These are phyloP conservation scores for Lipophrys pholis DNA, from an alignment of 2,113 vertebrate genomes.

Conservation along the genomic window DNA sequence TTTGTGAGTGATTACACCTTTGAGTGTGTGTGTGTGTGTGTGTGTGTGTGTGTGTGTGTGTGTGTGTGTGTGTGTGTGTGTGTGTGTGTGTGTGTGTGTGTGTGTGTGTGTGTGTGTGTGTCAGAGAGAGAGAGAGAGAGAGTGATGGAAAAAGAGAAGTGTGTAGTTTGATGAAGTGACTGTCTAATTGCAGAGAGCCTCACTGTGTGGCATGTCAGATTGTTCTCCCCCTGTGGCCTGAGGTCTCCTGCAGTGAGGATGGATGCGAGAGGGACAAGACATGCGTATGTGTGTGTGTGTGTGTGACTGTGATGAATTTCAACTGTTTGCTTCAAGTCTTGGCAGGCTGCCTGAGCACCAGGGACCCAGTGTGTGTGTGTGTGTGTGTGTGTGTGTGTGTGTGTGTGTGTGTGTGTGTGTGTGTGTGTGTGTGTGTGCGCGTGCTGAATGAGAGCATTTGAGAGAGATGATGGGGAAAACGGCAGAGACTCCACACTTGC, in stretches of 20 bases:
- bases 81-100: conserved; percentile 56
- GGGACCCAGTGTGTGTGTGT: conserved; percentile 26
- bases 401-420: conserved; percentile 3
- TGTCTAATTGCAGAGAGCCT: conserved; percentile 75
- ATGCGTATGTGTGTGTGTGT: conserved; percentile 19
- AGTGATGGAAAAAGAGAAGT: conserved; percentile 54
- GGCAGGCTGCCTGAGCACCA: conserved; percentile 70
- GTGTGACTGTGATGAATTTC: conserved; percentile 59
- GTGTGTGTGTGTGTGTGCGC: conserved; percentile 44
- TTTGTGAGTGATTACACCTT: conserved; percentile 73
- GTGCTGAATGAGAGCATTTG: conserved; percentile 58
- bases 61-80: conserved; percentile 57
- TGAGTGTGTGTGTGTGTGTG: conserved; percentile 55
- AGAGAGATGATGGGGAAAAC: conserved; percentile 64
- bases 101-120: conserved; percentile 53
- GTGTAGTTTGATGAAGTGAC: conserved; percentile 72
- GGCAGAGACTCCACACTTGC: conserved; percentile 59
- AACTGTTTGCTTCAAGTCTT: conserved; percentile 68
- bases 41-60: conserved; percentile 49
- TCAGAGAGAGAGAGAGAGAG: conserved; percentile 2
- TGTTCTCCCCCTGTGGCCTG: conserved; percentile 76
- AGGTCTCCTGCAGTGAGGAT: conserved; percentile 58
- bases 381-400: no score
- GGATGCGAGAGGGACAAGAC: not conserved
- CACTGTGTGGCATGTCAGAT: conserved; percentile 69